These are phyloP conservation scores for Laspeyria flexula DNA, from an alignment of 2,888 invertebrate genomes.

Conservation along the genomic window DNA sequence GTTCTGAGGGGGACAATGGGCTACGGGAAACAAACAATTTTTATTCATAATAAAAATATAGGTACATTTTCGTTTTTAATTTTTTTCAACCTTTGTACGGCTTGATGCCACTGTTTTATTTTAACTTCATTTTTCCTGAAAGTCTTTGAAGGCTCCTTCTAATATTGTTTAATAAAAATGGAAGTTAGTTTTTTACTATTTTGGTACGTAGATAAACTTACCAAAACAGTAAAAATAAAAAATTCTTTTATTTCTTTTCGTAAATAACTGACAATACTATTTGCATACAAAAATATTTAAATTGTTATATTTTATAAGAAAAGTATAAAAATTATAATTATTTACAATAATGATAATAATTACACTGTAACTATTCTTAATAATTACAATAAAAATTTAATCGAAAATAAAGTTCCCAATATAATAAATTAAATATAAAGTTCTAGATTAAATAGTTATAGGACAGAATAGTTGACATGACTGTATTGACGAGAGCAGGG, in stretches of 20 bases:
- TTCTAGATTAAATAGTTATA: not conserved
- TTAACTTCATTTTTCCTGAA: not conserved
- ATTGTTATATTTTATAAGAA: too few species aligned
- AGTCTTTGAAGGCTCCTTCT: not conserved
- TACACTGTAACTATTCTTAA: too few species aligned
- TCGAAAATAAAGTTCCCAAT: too few species aligned
- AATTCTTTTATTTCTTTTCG: not conserved
- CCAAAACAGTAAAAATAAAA: not conserved
- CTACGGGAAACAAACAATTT: conserved; percentile 43
- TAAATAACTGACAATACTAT: not conserved
- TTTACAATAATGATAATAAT: too few species aligned
- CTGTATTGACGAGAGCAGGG: not conserved
- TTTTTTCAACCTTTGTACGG: conserved; percentile 15
- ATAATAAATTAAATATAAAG: too few species aligned
- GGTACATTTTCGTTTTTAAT: conserved; percentile 19
- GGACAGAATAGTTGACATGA: not conserved
- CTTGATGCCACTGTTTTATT: conserved; percentile 9
- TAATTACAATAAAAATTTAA: too few species aligned
- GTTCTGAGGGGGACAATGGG: conserved; percentile 43
- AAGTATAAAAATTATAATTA: too few species aligned
- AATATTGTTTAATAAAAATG: not conserved
- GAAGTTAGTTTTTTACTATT: too few species aligned
- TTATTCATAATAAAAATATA: conserved; percentile 38
- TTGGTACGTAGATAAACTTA: too few species aligned
- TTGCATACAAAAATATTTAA: too few species aligned